Conservation (phyloP, 1,140 invertebrate genomes). For the Venturia canescens region DNA sequence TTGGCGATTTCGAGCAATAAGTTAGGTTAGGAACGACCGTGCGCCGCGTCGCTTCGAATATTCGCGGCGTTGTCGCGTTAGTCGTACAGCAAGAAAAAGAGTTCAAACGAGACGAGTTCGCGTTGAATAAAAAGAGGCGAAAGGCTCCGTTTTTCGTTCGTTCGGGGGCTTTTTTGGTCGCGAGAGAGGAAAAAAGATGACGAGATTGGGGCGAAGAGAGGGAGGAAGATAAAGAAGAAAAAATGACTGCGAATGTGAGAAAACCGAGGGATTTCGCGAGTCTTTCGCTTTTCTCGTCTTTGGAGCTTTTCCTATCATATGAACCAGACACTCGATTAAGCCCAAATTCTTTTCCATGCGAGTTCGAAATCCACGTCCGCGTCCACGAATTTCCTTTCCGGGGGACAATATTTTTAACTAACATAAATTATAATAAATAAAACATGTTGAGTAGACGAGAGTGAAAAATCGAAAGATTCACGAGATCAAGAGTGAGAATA, state of each 20-base stretch:
- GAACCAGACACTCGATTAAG: too few species aligned
- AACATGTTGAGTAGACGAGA: too few species aligned
- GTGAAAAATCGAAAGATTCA: too few species aligned
- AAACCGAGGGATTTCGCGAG: neutral
- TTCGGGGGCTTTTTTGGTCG: neutral
- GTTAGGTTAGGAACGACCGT: slow-evolving; percentile 43
- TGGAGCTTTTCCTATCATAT: neutral
- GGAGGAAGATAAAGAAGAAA: neutral
- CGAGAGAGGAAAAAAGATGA: neutral
- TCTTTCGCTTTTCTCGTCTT: slow-evolving; percentile 1
- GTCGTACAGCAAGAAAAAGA: slow-evolving; percentile 15
- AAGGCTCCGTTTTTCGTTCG: neutral
- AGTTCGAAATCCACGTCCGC: too few species aligned
- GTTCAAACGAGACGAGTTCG: neutral
- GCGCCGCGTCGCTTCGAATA: slow-evolving; percentile 43
- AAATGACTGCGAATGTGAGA: neutral
- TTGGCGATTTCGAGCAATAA: slow-evolving; percentile 46
- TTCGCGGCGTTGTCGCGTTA: slow-evolving; percentile 44
- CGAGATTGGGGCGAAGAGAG: neutral
- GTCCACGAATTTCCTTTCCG: too few species aligned
- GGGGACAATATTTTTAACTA: too few species aligned
- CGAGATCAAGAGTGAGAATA: neutral
- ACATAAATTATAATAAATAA: too few species aligned
- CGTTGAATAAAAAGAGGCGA: neutral
- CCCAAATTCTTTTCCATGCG: too few species aligned